phyloP scores from a whole-genome alignment of 2,113 vertebrate genomes.

The Diadophis punctatus region DNA sequence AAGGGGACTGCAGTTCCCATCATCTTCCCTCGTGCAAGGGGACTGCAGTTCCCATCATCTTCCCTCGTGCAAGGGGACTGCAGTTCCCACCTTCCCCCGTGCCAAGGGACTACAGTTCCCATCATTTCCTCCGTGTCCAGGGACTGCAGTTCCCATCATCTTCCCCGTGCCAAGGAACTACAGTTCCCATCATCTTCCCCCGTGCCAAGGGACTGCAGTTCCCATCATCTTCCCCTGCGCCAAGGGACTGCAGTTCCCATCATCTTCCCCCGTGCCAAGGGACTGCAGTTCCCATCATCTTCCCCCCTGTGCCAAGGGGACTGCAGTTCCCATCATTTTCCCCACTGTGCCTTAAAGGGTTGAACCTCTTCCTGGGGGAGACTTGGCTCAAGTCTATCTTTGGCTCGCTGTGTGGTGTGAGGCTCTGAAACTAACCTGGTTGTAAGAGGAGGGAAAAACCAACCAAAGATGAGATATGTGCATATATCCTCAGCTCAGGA shows the following conservation, averaged over 20 bases:
- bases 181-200: not conserved
- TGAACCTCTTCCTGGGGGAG: not conserved
- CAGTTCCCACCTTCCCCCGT: too few relatives aligned
- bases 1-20: too few relatives aligned
- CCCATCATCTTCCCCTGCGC: not conserved
- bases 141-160: not conserved
- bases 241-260: too few relatives aligned
- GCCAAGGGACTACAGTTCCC: too few relatives aligned
- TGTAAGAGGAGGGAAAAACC: accelerated
- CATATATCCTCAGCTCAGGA: not conserved
- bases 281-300: too few relatives aligned
- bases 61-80: too few relatives aligned
- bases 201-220: not conserved
- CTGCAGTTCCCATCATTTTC: not conserved
- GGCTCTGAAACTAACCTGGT: not conserved
- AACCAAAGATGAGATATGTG: not conserved
- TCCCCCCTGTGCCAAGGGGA: not conserved
- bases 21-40: too few relatives aligned
- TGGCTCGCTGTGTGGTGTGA: not conserved
- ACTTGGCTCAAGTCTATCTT: not conserved
- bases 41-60: too few relatives aligned
- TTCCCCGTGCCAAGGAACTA: not conserved
- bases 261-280: too few relatives aligned
- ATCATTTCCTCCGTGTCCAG: too few relatives aligned
- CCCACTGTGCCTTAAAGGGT: not conserved